phyloP scores from a whole-genome alignment of 2,797 vertebrate genomes.

The Lateolabrax maculatus region DNA sequence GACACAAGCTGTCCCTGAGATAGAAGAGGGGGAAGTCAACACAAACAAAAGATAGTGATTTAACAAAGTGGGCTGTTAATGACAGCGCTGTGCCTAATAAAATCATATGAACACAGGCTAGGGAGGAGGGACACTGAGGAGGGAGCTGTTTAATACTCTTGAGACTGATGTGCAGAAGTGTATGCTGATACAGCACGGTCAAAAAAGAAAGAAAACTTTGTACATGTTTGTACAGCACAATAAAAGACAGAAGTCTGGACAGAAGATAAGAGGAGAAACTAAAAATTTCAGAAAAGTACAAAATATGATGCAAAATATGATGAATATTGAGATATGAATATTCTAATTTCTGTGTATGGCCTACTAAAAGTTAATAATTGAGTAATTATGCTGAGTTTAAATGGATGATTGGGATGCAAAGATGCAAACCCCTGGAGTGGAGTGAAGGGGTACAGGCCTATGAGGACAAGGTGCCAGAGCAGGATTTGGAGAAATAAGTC shows the following conservation, averaged over 20 bases:
- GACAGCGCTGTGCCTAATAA: constrained; percentile 71
- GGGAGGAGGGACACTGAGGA: constrained; percentile 42
- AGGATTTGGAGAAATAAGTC: constrained; percentile 7
- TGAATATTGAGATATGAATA: neutral
- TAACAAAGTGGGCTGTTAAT: constrained; percentile 84
- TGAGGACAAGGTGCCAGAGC: constrained; percentile 1
- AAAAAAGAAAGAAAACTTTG: constrained; percentile 11
- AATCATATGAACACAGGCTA: constrained; percentile 58
- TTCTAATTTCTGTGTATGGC: neutral
- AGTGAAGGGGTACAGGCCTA: neutral
- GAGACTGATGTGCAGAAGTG: constrained; percentile 2
- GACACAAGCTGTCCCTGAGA: constrained; percentile 76
- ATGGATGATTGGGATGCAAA: neutral
- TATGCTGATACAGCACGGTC: neutral
- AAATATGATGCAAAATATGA: neutral
- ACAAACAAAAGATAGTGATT: constrained; percentile 81
- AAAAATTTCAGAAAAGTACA: neutral
- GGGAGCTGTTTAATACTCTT: constrained; percentile 38
- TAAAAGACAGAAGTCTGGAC: neutral
- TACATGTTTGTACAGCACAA: neutral
- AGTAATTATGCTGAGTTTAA: neutral
- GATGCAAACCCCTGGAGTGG: neutral
- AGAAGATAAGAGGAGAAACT: neutral
- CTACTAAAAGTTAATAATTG: neutral
- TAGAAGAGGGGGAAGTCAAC: constrained; percentile 56